These are phyloP conservation scores for Umimayanthus kanabou DNA, from an alignment of 92 coral and sea anemone species.

Conservation along the genomic window DNA sequence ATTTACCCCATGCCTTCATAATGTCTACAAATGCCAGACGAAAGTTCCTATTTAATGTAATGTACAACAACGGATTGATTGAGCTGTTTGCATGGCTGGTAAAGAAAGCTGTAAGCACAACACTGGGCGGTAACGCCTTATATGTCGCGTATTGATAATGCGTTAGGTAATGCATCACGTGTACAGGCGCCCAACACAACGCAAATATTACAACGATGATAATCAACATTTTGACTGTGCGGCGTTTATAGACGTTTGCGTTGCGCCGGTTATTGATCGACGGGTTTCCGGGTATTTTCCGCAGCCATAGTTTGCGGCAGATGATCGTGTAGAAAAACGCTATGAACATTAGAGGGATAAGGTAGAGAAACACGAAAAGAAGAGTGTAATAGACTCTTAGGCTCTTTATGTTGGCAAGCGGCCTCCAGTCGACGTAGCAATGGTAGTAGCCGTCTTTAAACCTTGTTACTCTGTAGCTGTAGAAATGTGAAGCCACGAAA, in stretches of 20 bases:
- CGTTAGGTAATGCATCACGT: conserved; percentile 64
- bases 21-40: conserved; percentile 65
- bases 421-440: conserved; percentile 58
- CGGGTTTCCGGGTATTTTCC: conserved; percentile 79
- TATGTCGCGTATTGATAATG: conserved; percentile 37
- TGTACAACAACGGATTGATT: conserved; percentile 71
- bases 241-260: conserved; percentile 57
- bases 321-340: conserved; percentile 60
- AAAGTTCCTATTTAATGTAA: conserved; percentile 66
- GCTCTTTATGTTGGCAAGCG: conserved; percentile 37
- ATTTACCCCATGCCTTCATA: conserved; percentile 25
- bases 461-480: conserved; percentile 37
- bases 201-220: conserved; percentile 69
- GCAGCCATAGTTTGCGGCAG: conserved; percentile 74
- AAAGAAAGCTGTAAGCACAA: conserved; percentile 49
- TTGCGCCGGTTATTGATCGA: conserved; percentile 51
- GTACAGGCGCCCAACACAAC: conserved; percentile 77
- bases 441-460: conserved; percentile 31
- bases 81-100: conserved; percentile 73
- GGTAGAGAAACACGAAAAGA: conserved; percentile 54
- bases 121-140: conserved; percentile 25
- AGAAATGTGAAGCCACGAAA: conserved; percentile 56
- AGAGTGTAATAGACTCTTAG: conserved; percentile 53
- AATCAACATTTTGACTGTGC: conserved; percentile 75
- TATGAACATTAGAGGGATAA: conserved; percentile 56